Conservation (phyloP, 2,797 vertebrate genomes). For the Scomberomorus guttatus region DNA sequence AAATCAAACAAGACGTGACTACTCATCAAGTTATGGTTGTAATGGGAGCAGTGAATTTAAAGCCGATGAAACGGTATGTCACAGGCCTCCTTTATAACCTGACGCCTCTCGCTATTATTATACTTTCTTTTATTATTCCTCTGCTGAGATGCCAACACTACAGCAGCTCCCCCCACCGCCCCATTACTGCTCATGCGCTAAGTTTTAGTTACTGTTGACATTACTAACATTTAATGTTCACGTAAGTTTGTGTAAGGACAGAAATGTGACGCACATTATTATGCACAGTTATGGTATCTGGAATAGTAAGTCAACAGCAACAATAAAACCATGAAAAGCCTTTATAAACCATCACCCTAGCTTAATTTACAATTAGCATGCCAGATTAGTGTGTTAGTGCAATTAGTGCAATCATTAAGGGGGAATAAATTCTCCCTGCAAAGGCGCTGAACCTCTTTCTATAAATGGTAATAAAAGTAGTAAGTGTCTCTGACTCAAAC, state of each 20-base stretch:
- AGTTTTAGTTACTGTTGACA: no score
- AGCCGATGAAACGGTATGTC: constrained; percentile 21
- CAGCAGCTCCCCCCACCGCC: background rate
- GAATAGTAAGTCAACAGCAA: background rate
- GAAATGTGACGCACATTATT: no score
- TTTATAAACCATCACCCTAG: background rate
- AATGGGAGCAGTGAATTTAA: constrained; percentile 65
- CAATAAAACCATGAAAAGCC: background rate
- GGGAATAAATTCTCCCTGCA: no score
- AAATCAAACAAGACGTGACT: constrained; percentile 19
- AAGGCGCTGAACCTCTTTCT: background rate
- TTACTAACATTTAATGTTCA: background rate
- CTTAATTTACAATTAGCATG: background rate
- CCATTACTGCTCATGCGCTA: background rate
- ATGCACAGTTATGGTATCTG: no score
- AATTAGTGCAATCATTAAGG: background rate
- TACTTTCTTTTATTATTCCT: constrained; percentile 53
- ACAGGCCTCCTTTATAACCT: constrained; percentile 36
- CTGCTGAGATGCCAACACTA: constrained; percentile 30
- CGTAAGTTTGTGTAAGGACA: no score
- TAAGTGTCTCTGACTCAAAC: background rate
- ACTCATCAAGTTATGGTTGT: constrained; percentile 30
- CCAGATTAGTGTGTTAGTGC: background rate
- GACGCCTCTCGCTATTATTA: constrained; percentile 55
- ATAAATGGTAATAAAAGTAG: no score